Conservation (phyloP, 1,140 invertebrate genomes). For the Aphis gossypii region DNA sequence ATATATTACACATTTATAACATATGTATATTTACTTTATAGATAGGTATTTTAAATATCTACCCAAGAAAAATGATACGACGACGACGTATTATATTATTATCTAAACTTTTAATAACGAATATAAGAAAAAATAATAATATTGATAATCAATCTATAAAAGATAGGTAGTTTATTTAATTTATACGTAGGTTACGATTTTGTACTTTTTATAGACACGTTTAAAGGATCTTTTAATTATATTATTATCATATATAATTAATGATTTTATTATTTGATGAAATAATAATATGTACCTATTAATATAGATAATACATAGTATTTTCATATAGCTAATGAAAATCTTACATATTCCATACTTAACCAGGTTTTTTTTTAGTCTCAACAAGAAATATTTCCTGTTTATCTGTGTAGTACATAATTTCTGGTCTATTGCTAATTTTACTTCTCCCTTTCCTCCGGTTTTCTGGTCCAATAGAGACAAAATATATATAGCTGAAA, state of each 20-base stretch:
- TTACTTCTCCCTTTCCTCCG: not conserved
- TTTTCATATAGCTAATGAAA: not conserved
- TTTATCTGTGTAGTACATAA: not conserved
- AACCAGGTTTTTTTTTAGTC: not conserved
- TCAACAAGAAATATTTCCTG: not conserved
- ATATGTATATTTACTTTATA: no score
- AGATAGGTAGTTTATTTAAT: not conserved
- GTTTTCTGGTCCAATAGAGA: conserved; percentile 2
- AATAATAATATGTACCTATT: not conserved
- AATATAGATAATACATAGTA: not conserved
- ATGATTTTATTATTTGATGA: not conserved
- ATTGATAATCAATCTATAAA: no score
- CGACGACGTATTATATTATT: no score
- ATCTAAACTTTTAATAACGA: no score
- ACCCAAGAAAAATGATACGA: no score
- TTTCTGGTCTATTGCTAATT: not conserved
- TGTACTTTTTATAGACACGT: not conserved
- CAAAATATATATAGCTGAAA: conserved; percentile 6
- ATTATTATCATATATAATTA: no score
- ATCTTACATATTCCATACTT: not conserved
- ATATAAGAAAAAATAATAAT: no score
- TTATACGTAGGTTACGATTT: not conserved
- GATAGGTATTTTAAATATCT: no score
- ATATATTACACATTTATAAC: no score
- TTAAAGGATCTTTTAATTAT: not conserved